Evolutionary conservation across 2,888 invertebrate genomes (phyloP).

Genomic region (Eilema griseolum): DNA sequence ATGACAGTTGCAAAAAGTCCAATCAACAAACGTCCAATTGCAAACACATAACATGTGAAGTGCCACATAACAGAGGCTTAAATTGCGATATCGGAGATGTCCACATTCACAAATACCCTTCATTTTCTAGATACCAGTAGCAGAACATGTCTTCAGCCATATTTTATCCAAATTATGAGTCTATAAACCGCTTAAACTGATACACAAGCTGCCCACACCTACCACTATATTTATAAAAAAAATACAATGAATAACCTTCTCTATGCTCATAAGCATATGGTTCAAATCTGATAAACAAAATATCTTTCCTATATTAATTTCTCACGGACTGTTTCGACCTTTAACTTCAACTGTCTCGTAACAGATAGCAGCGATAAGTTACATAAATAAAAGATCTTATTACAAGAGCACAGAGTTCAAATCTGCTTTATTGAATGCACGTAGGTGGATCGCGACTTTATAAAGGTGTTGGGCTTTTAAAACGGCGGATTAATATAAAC

Average conservation of each 20-base stretch:
- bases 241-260: background rate
- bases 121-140: background rate
- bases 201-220: slow-evolving; percentile 24
- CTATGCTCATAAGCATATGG: fast-evolving
- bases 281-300: background rate
- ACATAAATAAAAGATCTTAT: slow-evolving; percentile 28
- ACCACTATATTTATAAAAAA: slow-evolving; percentile 21
- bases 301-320: slow-evolving; percentile 27
- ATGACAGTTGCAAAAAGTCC: too few species aligned
- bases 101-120: background rate
- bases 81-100: background rate
- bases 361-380: slow-evolving; percentile 19
- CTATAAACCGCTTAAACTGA: slow-evolving; percentile 38
- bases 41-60: too few species aligned
- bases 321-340: slow-evolving; percentile 36
- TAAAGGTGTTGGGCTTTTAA: slow-evolving; percentile 6
- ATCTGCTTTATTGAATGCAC: slow-evolving; percentile 10
- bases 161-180: slow-evolving; percentile 28
- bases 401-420: slow-evolving; percentile 29
- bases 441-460: slow-evolving; percentile 10
- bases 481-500: background rate
- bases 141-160: slow-evolving; percentile 24
- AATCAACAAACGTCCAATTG: too few species aligned
- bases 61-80: background rate
- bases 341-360: slow-evolving; percentile 42